Conservation (phyloP, 2,888 invertebrate species). For the Ametastegia equiseti region DNA sequence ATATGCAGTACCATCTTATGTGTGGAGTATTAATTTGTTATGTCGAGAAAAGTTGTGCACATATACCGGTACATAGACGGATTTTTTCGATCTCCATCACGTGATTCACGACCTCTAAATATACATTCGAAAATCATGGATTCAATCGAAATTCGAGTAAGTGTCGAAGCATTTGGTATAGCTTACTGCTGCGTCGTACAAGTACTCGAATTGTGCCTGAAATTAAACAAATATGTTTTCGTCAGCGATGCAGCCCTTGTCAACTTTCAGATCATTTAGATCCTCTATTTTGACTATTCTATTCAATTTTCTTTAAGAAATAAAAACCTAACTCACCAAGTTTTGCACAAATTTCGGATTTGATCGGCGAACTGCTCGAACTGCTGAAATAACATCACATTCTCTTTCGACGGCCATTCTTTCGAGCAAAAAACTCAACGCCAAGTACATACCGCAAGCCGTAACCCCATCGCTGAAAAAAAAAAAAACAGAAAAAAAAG, state of each 20-base stretch:
- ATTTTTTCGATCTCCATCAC: too few relatives aligned
- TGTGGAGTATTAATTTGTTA: too few relatives aligned
- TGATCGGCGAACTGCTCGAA: constrained; percentile 75
- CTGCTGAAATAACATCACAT: constrained; percentile 77
- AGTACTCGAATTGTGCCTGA: constrained; percentile 72
- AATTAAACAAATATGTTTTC: neutral
- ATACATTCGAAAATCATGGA: neutral
- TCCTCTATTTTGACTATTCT: too few relatives aligned
- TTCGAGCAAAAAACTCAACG: constrained; percentile 76
- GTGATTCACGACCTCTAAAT: too few relatives aligned
- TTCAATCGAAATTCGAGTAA: constrained; percentile 69
- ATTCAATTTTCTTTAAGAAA: too few relatives aligned
- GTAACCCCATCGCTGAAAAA: constrained; percentile 75
- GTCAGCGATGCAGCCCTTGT: too few relatives aligned
- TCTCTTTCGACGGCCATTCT: constrained; percentile 77
- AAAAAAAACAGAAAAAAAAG: neutral
- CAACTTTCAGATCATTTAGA: too few relatives aligned
- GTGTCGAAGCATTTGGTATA: constrained; percentile 70
- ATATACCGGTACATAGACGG: too few relatives aligned
- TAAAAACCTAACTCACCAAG: neutral
- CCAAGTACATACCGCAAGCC: constrained; percentile 76
- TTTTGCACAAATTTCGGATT: constrained; percentile 72
- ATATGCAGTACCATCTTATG: too few relatives aligned
- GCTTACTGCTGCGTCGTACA: constrained; percentile 70
- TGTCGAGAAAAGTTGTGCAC: too few relatives aligned